These are phyloP conservation scores for Bombus difficillimus DNA, from an alignment of 1,140 invertebrate species.

Conservation along the genomic window DNA sequence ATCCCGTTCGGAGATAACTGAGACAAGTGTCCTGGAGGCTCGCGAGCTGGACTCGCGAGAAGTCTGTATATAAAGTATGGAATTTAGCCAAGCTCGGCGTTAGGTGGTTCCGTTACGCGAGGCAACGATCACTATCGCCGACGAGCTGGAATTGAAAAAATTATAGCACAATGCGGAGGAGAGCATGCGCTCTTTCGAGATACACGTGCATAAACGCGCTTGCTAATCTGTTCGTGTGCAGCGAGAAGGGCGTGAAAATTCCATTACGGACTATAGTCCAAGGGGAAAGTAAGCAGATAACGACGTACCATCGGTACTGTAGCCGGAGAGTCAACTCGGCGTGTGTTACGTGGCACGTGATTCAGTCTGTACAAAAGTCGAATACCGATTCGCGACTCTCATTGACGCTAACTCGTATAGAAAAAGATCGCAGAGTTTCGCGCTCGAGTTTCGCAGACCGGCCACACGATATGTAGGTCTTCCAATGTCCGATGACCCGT, in stretches of 20 bases:
- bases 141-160: background rate
- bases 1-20: constrained; percentile 27
- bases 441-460: constrained; percentile 5
- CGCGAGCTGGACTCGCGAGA: background rate
- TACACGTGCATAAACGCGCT: background rate
- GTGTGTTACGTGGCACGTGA: background rate
- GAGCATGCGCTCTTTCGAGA: background rate
- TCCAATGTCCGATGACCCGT: constrained; percentile 41
- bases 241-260: constrained; percentile 45
- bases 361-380: background rate
- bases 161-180: constrained; percentile 7
- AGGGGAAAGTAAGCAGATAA: constrained; percentile 22
- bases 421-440: constrained; percentile 4
- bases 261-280: background rate
- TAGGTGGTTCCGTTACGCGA: background rate
- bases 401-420: background rate
- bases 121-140: background rate
- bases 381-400: background rate
- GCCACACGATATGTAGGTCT: constrained; percentile 39
- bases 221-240: too few species aligned
- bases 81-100: background rate
- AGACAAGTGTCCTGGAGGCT: constrained; percentile 1
- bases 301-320: background rate
- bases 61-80: background rate
- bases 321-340: too few species aligned